Evolutionary conservation across 37 sponge, comb jelly and placozoan species (phyloP).

Genomic region (Crambe crambe): DNA sequence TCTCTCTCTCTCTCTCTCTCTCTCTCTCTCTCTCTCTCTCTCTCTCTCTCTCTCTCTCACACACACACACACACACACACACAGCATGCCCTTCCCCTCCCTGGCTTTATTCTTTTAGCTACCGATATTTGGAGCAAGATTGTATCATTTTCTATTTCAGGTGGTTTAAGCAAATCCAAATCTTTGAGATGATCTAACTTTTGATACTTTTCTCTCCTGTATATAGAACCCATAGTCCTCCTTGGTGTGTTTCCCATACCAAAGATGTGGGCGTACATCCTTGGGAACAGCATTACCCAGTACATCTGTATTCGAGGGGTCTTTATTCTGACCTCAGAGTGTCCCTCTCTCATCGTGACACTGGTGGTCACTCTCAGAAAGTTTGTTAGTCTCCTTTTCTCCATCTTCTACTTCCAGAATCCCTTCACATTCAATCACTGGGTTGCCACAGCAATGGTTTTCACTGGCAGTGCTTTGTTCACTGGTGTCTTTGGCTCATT

Average conservation of each 20-base stretch:
- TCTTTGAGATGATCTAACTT: too few relatives aligned
- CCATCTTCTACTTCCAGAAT: conserved; percentile 91
- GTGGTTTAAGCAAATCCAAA: conserved; percentile 24
- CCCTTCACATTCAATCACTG: conserved; percentile 94
- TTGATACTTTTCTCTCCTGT: not conserved
- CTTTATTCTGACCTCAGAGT: conserved; percentile 82
- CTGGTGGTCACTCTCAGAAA: conserved; percentile 91
- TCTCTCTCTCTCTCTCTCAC: too few relatives aligned
- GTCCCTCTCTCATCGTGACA: conserved; percentile 94
- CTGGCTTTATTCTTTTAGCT: conserved; percentile 76
- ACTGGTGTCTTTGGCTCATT: conserved; percentile 23
- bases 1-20: too few relatives aligned
- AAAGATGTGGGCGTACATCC: conserved; percentile 73
- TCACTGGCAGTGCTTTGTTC: conserved; percentile 84
- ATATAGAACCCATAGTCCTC: conserved; percentile 14
- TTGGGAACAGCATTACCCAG: conserved; percentile 79
- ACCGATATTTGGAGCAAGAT: conserved; percentile 55
- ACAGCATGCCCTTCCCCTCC: conserved; percentile 67
- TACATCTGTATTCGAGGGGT: conserved; percentile 87
- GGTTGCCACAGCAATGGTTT: conserved; percentile 83
- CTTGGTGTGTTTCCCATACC: conserved; percentile 52
- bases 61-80: too few relatives aligned
- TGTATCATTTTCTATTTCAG: conserved; percentile 46
- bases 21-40: too few relatives aligned
- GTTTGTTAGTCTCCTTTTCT: conserved; percentile 89